Evolutionary conservation across 2,113 vertebrate genomes (phyloP).

Genomic region (Rhinolophus ferrumequinum): DNA sequence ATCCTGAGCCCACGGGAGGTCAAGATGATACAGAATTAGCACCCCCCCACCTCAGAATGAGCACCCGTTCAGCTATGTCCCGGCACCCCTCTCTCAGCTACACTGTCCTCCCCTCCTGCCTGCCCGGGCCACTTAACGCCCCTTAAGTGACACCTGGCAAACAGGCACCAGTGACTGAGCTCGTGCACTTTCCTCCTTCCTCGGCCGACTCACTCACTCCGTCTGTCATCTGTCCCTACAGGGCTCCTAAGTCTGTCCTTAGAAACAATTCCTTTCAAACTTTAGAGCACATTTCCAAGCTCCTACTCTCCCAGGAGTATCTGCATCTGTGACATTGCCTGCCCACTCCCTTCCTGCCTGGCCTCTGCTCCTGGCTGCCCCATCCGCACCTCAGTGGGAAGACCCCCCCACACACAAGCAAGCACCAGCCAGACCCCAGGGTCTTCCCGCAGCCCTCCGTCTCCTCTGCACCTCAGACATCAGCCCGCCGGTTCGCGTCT

Average conservation of each 20-base stretch:
- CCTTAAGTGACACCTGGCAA: rapidly evolving
- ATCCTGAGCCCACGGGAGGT: too few species aligned
- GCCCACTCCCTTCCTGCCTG: rapidly evolving
- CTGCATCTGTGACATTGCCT: neutral
- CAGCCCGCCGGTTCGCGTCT: rapidly evolving
- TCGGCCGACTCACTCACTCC: rapidly evolving
- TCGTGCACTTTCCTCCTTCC: rapidly evolving
- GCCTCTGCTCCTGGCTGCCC: neutral
- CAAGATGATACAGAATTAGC: neutral
- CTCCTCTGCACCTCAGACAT: neutral
- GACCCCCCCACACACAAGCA: neutral
- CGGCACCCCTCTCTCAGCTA: too few species aligned
- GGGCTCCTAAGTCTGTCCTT: neutral
- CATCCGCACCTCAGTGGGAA: too few species aligned
- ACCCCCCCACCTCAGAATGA: too few species aligned
- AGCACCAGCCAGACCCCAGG: neutral
- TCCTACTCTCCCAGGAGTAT: rapidly evolving
- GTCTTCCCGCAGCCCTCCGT: neutral
- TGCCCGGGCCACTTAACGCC: rapidly evolving
- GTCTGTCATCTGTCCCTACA: rapidly evolving
- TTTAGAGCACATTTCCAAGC: neutral
- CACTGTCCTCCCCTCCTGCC: neutral
- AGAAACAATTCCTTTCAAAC: neutral
- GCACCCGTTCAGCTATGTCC: neutral
- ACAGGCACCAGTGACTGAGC: too few species aligned